phyloP scores from a whole-genome alignment of 2,113 vertebrate genomes.

The Paedocypris sp. region DNA sequence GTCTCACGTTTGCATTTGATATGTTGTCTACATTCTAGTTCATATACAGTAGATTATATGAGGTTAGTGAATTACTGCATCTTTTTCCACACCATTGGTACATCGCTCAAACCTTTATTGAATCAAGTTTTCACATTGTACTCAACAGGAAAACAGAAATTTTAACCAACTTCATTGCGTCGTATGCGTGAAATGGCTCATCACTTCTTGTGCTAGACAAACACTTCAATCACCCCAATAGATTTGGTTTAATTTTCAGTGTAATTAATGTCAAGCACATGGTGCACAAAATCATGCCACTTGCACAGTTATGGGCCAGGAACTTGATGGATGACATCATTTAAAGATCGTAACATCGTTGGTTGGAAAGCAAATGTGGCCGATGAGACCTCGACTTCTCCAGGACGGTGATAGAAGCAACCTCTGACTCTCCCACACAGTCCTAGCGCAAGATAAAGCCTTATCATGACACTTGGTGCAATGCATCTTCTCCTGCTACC shows the following conservation, averaged over 20 bases:
- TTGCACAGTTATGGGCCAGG: slow-evolving; percentile 15
- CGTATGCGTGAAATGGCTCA: slow-evolving; percentile 10
- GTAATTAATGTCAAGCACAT: slow-evolving; percentile 26
- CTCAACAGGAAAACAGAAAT: no score
- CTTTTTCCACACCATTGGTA: no score
- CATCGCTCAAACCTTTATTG: no score
- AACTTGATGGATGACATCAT: slow-evolving; percentile 36
- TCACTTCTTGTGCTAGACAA: slow-evolving; percentile 13
- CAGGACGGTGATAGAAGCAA: slow-evolving; percentile 45
- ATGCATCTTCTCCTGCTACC: slow-evolving; percentile 44
- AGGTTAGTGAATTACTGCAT: no score
- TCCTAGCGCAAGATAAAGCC: slow-evolving; percentile 46
- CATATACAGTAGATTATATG: no score
- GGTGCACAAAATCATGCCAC: not conserved
- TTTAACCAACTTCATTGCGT: slow-evolving; percentile 39
- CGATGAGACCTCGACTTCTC: slow-evolving; percentile 15
- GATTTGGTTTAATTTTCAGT: slow-evolving; percentile 38
- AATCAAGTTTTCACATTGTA: no score
- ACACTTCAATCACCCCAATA: slow-evolving; percentile 31
- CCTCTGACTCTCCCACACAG: slow-evolving; percentile 43
- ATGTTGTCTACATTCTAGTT: no score
- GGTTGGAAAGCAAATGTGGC: not conserved
- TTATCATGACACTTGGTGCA: slow-evolving; percentile 47
- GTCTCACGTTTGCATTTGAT: no score
- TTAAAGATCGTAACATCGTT: slow-evolving; percentile 9